Percentiles rank a stretch among this genome's conserved stretches.
Evolutionary conservation across 53 echinoderm and acorn worm genomes (phyloP).

Genomic region (Antedon mediterranea): DNA sequence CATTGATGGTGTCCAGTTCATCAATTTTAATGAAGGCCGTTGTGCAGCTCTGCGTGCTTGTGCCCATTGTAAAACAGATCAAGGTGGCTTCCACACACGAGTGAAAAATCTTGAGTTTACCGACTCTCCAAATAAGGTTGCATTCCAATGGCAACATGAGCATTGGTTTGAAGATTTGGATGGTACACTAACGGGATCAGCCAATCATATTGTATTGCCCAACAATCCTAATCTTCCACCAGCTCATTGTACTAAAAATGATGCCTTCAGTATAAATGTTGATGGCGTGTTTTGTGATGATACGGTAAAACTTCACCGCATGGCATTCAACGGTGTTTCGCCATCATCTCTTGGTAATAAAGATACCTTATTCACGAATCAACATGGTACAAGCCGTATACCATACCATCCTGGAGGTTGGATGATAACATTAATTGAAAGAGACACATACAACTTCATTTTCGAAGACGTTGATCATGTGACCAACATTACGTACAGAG

Average conservation of each 20-base stretch:
- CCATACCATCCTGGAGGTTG: conserved; percentile 50
- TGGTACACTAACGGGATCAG: conserved; percentile 42
- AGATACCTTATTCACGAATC: conserved; percentile 47
- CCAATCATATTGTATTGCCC: conserved; percentile 29
- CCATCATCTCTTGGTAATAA: conserved; percentile 67
- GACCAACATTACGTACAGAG: conserved; percentile 84
- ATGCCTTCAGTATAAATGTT: conserved; percentile 23
- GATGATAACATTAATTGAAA: conserved; percentile 76
- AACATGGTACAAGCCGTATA: conserved; percentile 30
- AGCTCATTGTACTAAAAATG: conserved; percentile 35
- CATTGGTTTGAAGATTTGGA: conserved; percentile 59
- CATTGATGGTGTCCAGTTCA: conserved; percentile 48
- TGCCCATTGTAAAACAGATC: conserved; percentile 47
- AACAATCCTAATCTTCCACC: conserved; percentile 43
- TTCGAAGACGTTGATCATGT: conserved; percentile 65
- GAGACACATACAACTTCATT: conserved; percentile 31
- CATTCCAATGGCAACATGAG: conserved; percentile 75
- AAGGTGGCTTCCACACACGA: conserved; percentile 49
- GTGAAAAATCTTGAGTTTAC: conserved; percentile 42
- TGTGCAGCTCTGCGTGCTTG: conserved; percentile 45
- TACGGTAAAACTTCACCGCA: conserved; percentile 50
- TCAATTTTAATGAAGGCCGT: conserved; percentile 60
- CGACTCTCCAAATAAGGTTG: conserved; percentile 48
- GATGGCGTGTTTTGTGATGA: conserved; percentile 61
- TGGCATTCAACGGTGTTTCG: conserved; percentile 51